Conservation (phyloP, 30 jellyfish, hydroid and myxozoan genomes). For the Clytia hemisphaerica region DNA sequence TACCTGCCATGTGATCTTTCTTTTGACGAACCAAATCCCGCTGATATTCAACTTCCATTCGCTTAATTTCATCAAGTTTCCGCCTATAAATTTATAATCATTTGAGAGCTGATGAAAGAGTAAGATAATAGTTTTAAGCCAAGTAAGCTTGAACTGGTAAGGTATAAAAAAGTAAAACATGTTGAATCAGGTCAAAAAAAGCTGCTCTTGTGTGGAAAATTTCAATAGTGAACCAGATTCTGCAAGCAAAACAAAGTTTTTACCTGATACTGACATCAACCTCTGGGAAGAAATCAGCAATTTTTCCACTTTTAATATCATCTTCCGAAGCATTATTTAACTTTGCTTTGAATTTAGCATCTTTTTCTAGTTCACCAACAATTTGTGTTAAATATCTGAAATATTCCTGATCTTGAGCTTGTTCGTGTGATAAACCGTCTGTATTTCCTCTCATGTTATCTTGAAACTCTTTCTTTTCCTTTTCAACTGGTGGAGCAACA, state of each 20-base stretch:
- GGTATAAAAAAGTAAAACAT: too few species aligned
- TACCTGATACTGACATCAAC: conserved; percentile 52
- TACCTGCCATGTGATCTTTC: conserved; percentile 62
- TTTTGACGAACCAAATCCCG: conserved; percentile 52
- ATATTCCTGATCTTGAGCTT: conserved; percentile 70
- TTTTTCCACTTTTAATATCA: conserved; percentile 63
- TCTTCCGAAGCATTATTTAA: conserved; percentile 82
- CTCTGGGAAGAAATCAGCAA: conserved; percentile 60
- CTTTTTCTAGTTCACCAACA: conserved; percentile 75
- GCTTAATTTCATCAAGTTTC: conserved; percentile 69
- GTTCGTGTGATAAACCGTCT: conserved; percentile 50
- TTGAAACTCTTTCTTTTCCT: not conserved
- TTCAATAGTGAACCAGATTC: too few species aligned
- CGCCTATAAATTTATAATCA: too few species aligned
- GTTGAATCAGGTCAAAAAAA: too few species aligned
- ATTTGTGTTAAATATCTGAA: conserved; percentile 78
- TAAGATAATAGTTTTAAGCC: too few species aligned
- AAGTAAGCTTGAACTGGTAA: too few species aligned
- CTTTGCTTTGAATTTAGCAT: conserved; percentile 55
- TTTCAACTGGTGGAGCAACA: conserved; percentile 18
- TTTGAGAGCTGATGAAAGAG: too few species aligned
- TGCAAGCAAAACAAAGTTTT: too few species aligned
- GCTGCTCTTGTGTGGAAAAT: too few species aligned
- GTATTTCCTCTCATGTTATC: conserved; percentile 16
- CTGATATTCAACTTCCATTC: conserved; percentile 87